These are phyloP conservation scores for Rhabdomys pumilio DNA, from an alignment of 2,797 vertebrate species.

Conservation along the genomic window DNA sequence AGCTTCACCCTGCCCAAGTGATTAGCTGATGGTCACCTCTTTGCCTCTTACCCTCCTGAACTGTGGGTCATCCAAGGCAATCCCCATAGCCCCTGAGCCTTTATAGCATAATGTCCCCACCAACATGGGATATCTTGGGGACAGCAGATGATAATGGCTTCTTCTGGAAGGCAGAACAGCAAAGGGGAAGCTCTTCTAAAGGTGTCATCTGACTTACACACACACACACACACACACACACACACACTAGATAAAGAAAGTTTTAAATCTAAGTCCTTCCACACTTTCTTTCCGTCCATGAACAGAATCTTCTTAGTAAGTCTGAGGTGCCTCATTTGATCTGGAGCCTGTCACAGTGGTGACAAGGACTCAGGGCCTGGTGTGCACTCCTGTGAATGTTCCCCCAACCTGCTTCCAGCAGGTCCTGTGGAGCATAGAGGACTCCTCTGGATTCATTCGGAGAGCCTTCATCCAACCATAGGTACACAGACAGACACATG, in stretches of 20 bases:
- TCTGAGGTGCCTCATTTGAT: background rate
- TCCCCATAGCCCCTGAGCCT: background rate
- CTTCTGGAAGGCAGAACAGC: background rate
- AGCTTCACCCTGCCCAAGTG: background rate
- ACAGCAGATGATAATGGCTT: background rate
- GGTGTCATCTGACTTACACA: background rate
- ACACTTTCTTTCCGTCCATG: background rate
- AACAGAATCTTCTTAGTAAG: background rate
- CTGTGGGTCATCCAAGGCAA: background rate
- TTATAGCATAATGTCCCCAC: background rate
- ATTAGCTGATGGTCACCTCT: background rate
- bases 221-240: background rate
- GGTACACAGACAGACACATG: background rate
- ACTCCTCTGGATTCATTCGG: background rate
- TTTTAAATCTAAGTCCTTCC: background rate
- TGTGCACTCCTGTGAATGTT: fast-evolving
- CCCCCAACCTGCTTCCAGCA: background rate
- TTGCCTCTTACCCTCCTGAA: background rate
- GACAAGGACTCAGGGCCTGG: background rate
- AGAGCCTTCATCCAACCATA: background rate
- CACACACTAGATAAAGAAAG: background rate
- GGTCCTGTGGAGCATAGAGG: too few relatives aligned
- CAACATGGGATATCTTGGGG: background rate
- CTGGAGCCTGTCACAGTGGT: background rate
- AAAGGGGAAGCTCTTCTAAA: background rate